Conservation (phyloP, 2,797 vertebrate species). For the Odontamblyopus rebecca region DNA sequence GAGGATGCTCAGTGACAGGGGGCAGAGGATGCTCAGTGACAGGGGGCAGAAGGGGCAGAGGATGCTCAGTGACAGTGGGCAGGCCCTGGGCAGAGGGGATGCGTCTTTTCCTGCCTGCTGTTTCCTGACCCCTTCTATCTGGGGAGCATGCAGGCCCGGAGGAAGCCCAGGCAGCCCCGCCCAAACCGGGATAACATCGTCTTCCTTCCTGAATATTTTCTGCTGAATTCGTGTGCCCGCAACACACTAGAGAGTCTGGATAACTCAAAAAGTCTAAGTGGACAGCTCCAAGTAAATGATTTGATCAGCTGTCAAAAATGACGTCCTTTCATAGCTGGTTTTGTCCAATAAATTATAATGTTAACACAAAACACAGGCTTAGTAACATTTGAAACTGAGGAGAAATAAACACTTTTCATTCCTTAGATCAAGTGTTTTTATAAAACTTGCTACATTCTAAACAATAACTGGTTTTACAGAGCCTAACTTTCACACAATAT, state of each 20-base stretch:
- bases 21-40: too few relatives aligned
- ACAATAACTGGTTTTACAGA: not conserved
- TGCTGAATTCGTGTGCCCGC: constrained; percentile 56
- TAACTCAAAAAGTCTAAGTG: constrained; percentile 5
- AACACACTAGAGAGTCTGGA: constrained; percentile 58
- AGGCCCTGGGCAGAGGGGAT: constrained; percentile 54
- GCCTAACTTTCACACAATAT: not conserved
- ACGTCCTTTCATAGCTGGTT: not conserved
- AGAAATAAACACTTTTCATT: not conserved
- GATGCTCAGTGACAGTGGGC: constrained; percentile 53
- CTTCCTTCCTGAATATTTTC: constrained; percentile 75
- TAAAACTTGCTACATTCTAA: not conserved
- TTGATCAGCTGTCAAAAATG: not conserved
- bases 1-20: too few relatives aligned
- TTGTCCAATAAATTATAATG: not conserved
- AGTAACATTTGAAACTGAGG: not conserved
- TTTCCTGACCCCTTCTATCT: constrained; percentile 75
- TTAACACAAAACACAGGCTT: not conserved
- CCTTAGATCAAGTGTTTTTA: not conserved
- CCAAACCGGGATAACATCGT: constrained; percentile 71
- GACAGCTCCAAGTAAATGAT: not conserved
- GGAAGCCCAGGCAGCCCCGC: constrained; percentile 74
- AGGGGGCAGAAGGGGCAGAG: constrained; percentile 37
- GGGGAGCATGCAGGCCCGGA: constrained; percentile 60
- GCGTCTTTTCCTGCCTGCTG: constrained; percentile 74